Evolutionary conservation across 2,113 vertebrate genomes (phyloP).

Genomic region (Odocoileus virginianus): DNA sequence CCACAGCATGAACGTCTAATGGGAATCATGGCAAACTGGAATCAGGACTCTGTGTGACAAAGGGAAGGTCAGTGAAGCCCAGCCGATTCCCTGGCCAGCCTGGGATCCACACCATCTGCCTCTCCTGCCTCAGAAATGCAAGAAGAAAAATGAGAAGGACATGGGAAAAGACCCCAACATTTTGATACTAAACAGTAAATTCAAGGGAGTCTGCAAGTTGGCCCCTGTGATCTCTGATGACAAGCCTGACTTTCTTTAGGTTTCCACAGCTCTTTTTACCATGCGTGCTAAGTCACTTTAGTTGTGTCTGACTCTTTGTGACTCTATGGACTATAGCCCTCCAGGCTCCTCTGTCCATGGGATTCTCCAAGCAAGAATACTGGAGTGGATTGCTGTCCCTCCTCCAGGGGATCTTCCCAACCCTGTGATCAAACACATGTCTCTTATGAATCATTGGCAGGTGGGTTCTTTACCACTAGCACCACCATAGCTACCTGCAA

Average conservation of each 20-base stretch:
- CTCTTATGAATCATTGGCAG: background rate
- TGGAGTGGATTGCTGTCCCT: background rate
- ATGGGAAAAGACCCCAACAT: background rate
- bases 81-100: background rate
- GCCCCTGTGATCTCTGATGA: background rate
- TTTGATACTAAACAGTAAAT: background rate
- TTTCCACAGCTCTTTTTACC: background rate
- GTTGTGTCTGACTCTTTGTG: rapidly evolving
- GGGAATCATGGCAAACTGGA: background rate
- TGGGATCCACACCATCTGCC: background rate
- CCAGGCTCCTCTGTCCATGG: background rate
- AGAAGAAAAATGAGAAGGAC: background rate
- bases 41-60: background rate
- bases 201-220: background rate
- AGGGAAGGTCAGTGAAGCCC: background rate
- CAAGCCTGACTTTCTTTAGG: background rate
- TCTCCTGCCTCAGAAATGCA: background rate
- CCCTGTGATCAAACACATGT: background rate
- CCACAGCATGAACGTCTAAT: background rate
- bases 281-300: background rate
- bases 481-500: background rate
- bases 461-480: background rate
- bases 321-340: background rate
- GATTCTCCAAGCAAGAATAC: background rate
- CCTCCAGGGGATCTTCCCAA: background rate